Conservation (phyloP, 1,140 invertebrate genomes). For the Galendromus occidentalis region DNA sequence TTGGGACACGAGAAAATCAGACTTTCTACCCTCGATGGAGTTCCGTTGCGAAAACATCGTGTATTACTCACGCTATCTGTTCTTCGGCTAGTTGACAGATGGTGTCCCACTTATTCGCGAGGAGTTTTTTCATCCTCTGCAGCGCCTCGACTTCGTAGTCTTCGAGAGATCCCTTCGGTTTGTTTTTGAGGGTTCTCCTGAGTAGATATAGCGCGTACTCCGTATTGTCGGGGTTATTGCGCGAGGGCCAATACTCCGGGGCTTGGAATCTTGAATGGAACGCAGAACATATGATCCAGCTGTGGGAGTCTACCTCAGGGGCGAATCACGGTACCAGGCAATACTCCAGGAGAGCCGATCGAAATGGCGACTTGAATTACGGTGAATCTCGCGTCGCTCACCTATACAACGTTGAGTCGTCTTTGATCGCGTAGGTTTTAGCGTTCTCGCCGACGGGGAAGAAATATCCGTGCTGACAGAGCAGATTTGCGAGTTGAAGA, state of each 20-base stretch:
- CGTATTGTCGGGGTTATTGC: conserved; percentile 24
- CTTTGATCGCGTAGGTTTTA: conserved; percentile 69
- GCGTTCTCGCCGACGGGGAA: conserved; percentile 72
- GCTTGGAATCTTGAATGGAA: conserved; percentile 19
- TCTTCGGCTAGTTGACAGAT: conserved; percentile 82
- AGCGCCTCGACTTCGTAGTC: conserved; percentile 44
- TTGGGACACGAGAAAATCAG: too few relatives aligned
- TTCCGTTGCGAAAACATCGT: too few relatives aligned
- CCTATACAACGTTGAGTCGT: conserved; percentile 82
- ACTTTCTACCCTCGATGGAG: too few relatives aligned
- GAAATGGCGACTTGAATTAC: not conserved
- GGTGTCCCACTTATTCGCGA: conserved; percentile 84
- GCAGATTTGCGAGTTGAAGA: conserved; percentile 46
- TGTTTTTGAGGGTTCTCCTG: conserved; percentile 25
- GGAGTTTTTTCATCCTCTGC: conserved; percentile 61
- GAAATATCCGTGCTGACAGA: conserved; percentile 89
- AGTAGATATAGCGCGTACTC: conserved; percentile 27
- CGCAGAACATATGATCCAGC: too few relatives aligned
- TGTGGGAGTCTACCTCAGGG: too few relatives aligned
- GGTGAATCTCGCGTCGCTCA: conserved; percentile 55
- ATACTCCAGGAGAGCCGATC: too few relatives aligned
- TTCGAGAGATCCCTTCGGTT: conserved; percentile 27
- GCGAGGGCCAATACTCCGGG: conserved; percentile 26
- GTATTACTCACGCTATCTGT: conserved; percentile 45
- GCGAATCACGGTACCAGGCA: too few relatives aligned